A percentile compares a stretch with the other conserved stretches of the same genome.
Conservation (phyloP, 2,888 invertebrate genomes). For the Lissonota sp. region DNA sequence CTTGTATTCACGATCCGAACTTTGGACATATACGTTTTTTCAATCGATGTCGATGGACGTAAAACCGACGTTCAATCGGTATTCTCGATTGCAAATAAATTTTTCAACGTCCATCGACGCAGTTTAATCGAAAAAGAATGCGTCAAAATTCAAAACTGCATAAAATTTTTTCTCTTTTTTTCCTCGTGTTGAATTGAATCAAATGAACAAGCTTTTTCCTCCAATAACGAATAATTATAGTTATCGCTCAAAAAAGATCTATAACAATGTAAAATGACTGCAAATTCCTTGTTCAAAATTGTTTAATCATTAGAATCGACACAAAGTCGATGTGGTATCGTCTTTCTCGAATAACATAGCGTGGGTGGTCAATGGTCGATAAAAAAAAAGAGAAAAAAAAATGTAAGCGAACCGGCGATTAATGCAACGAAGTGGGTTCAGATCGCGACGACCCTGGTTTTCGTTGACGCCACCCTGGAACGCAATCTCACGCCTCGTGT, state of each 20-base stretch:
- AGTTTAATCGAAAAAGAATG: background rate
- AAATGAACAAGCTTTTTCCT: too few relatives aligned
- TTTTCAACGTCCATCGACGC: conserved; percentile 38
- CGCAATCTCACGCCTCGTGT: too few relatives aligned
- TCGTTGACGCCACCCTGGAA: too few relatives aligned
- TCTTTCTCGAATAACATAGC: conserved; percentile 57
- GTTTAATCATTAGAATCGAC: background rate
- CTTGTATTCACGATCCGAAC: background rate
- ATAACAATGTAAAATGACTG: too few relatives aligned
- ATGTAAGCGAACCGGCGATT: conserved; percentile 75
- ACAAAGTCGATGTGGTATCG: conserved; percentile 24
- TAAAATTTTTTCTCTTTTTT: background rate
- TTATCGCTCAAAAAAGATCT: too few relatives aligned
- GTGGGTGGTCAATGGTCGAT: conserved; percentile 49
- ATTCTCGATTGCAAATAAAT: conserved; percentile 51
- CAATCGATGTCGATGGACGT: background rate
- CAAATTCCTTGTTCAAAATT: conserved; percentile 1
- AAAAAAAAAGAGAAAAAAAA: conserved; percentile 73
- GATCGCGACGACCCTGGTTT: too few relatives aligned
- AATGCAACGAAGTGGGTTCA: too few relatives aligned
- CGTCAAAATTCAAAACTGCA: background rate
- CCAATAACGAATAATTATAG: too few relatives aligned
- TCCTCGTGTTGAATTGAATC: too few relatives aligned
- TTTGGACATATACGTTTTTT: conserved; percentile 9
- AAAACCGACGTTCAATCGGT: conserved; percentile 38